Conservation (phyloP, 2,888 invertebrate genomes). For the Lordiphosa andalusiaca region DNA sequence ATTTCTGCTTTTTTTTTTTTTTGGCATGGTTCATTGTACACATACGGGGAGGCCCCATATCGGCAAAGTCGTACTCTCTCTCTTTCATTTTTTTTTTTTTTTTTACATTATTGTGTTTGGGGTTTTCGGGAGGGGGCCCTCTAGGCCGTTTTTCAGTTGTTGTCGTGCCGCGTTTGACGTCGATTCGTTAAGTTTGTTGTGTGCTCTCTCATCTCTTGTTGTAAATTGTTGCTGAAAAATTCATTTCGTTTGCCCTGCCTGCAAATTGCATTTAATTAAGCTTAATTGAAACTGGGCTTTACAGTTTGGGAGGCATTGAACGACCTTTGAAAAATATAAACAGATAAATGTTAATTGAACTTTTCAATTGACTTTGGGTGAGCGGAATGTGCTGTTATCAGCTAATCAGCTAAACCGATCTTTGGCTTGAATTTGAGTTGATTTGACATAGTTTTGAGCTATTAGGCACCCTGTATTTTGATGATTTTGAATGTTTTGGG, state of each 20-base stretch:
- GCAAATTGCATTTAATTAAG: constrained; percentile 69
- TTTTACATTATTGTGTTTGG: constrained; percentile 32
- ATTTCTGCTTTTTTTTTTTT: constrained; percentile 48
- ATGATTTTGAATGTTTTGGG: background rate
- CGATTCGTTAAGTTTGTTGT: constrained; percentile 42
- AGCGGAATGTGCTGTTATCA: background rate
- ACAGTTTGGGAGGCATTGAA: constrained; percentile 51
- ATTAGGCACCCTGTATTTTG: too few relatives aligned
- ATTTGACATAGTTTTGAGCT: background rate
- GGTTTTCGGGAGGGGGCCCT: constrained; percentile 29
- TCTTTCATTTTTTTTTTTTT: too few relatives aligned
- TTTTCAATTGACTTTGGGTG: constrained; percentile 49
- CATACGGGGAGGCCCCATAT: constrained; percentile 24
- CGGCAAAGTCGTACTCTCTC: constrained; percentile 17
- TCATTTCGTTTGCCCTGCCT: constrained; percentile 8
- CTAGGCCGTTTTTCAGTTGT: constrained; percentile 52
- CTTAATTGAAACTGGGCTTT: constrained; percentile 52
- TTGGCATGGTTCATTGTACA: constrained; percentile 74
- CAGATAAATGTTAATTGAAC: constrained; percentile 53
- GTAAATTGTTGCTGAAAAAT: constrained; percentile 15
- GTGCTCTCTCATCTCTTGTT: constrained; percentile 21
- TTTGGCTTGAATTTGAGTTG: background rate
- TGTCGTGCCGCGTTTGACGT: constrained; percentile 45
- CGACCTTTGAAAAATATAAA: constrained; percentile 7
- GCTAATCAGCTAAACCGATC: background rate